phyloP scores from a whole-genome alignment of 1,140 invertebrate species.

The Orchestia grillus region DNA sequence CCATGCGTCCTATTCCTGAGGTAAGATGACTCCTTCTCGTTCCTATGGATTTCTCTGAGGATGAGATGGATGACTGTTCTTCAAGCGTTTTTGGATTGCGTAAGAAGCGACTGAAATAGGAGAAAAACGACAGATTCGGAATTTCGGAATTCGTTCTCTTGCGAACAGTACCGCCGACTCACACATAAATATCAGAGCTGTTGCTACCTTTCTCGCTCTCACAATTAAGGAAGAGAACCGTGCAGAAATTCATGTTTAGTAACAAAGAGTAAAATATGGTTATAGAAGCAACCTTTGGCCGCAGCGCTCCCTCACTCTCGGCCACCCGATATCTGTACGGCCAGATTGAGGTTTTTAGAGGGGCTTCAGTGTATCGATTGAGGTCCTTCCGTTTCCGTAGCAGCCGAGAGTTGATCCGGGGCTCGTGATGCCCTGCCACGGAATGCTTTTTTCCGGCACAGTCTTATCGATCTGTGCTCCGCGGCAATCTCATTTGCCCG shows the following conservation, averaged over 20 bases:
- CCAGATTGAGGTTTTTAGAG: constrained; percentile 26
- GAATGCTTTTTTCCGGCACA: constrained; percentile 23
- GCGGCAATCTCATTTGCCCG: constrained; percentile 7
- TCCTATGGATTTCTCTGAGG: neutral
- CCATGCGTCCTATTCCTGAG: neutral
- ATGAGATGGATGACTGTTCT: neutral
- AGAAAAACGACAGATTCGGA: neutral
- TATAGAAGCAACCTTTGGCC: neutral
- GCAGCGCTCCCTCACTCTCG: neutral
- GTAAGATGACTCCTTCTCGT: neutral
- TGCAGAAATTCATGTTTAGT: neutral
- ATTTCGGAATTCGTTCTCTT: neutral
- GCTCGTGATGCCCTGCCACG: constrained; percentile 34
- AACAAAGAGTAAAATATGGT: neutral
- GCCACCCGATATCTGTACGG: neutral
- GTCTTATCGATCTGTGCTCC: constrained; percentile 25
- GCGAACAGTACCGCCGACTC: too few relatives aligned
- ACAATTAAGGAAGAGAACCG: neutral
- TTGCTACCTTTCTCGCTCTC: neutral
- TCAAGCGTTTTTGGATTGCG: neutral
- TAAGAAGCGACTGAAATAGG: neutral
- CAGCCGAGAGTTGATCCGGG: constrained; percentile 2
- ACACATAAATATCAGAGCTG: neutral
- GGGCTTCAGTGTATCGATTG: constrained; percentile 46
- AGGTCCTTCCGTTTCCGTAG: constrained; percentile 31